Conservation (phyloP, 1,140 invertebrate genomes). For the Gonatopus flavifemur region DNA sequence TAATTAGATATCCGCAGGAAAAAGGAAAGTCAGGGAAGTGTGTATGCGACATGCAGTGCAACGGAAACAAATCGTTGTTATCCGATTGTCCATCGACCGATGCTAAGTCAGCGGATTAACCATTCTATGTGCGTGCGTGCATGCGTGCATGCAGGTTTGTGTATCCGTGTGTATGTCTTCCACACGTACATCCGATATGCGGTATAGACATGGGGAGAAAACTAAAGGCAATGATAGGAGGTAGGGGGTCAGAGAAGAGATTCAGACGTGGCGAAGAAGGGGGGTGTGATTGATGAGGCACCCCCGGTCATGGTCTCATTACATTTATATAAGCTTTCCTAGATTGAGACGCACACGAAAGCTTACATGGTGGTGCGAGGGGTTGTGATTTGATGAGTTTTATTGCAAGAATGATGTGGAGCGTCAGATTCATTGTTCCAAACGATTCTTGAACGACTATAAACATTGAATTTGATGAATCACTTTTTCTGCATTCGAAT, state of each 20-base stretch:
- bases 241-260: constrained; percentile 8
- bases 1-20: too few species aligned
- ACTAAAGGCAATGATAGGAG: background rate
- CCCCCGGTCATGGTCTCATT: constrained; percentile 56
- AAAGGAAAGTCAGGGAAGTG: constrained; percentile 25
- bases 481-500: constrained; percentile 6
- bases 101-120: constrained; percentile 33
- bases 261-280: constrained; percentile 24
- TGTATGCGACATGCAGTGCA: constrained; percentile 14
- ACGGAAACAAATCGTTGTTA: constrained; percentile 30
- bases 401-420: constrained; percentile 52
- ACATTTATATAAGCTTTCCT: constrained; percentile 60
- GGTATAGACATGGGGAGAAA: constrained; percentile 9
- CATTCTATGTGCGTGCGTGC: background rate
- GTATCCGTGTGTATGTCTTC: constrained; percentile 17
- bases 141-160: constrained; percentile 3
- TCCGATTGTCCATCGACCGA: constrained; percentile 25
- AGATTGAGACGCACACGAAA: constrained; percentile 53
- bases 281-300: constrained; percentile 57
- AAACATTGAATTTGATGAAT: constrained; percentile 42
- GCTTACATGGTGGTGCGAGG: constrained; percentile 50
- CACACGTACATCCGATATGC: constrained; percentile 18
- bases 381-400: constrained; percentile 60
- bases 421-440: constrained; percentile 40
- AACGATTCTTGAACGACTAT: constrained; percentile 21